Evolutionary conservation across 1,140 invertebrate genomes (phyloP), one percentile per base, ranked within the genome.

Genomic region (Ceratosolen fusciceps): DNA sequence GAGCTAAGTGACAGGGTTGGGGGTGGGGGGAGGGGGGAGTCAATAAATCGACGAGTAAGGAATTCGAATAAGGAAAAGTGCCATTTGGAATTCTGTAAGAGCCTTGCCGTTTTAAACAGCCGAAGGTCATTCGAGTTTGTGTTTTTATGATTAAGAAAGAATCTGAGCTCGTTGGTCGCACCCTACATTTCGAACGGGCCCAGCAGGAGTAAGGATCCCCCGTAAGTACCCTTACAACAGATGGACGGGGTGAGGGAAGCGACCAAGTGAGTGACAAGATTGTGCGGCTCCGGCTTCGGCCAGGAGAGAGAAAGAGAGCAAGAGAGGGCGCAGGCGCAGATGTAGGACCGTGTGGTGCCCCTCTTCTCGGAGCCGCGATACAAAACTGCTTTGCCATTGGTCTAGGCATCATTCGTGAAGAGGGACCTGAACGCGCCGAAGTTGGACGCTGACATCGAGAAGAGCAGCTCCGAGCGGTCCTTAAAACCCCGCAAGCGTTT

Each of bases 381-480:
- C 77, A 79, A 79, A 79, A 79, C n/a, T 74, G 47, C 62, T 34
- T 79, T 79, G 52, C 77, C 70, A 74, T 67, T 43, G 77, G 56
- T 74, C 47, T 73, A 67, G 49, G 14, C 58, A 62, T 56, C 71
- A 79, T 68, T 79, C 71, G 77, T 56, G 21, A 21, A 54, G 47
- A 31, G 47, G 71, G 24, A 7, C 24, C n/a, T 65, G 75, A 71
- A 14, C n/a, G 56, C 37, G 34, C 34, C 31, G 47, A 74, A 56
- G 24, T 10, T 19, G 60, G 29, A 21, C 31, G 74, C 62, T 24
- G 24, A 56, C 34, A 54, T n/a, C 43, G 21, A 0, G 49, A n/a
- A n/a, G n/a, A n/a, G n/a, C n/a, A 65, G 26, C 60, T 31, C 14
- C 70, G 70, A 70, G 12, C 70, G 47, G 29, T 56, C 21, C 47